Percentiles rank a stretch among this genome's conserved stretches.
These are phyloP conservation scores for Spodoptera litura DNA, from an alignment of 1,140 invertebrate genomes.

Conservation along the genomic window DNA sequence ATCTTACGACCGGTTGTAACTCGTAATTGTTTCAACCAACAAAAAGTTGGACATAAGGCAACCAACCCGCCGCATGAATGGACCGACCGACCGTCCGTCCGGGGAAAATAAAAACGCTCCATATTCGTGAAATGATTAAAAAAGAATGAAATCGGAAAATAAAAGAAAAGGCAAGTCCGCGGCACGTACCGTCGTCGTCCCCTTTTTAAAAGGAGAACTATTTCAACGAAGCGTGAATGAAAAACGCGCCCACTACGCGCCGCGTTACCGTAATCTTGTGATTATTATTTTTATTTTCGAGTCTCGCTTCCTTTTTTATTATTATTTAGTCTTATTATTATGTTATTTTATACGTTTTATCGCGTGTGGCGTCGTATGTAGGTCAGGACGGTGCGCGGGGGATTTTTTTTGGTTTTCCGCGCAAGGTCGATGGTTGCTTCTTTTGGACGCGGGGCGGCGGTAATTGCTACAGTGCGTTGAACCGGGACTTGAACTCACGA, in stretches of 20 bases:
- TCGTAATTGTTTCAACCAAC: conserved; percentile 78
- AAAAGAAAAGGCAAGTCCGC: conserved; percentile 74
- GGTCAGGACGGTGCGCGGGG: conserved; percentile 71
- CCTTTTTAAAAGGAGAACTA: conserved; percentile 83
- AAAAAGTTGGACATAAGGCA: conserved; percentile 56
- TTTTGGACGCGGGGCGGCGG: conserved; percentile 54
- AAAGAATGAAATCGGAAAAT: conserved; percentile 71
- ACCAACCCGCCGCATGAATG: conserved; percentile 70
- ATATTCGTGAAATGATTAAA: conserved; percentile 85
- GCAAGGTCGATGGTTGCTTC: conserved; percentile 73
- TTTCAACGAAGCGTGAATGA: conserved; percentile 82
- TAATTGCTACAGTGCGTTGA: conserved; percentile 51
- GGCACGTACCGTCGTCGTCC: conserved; percentile 77
- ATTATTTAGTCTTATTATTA: conserved; percentile 81
- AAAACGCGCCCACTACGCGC: conserved; percentile 73
- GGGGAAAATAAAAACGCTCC: conserved; percentile 83
- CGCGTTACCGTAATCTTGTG: conserved; percentile 80
- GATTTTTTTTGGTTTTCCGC: conserved; percentile 76
- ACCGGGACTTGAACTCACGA: conserved; percentile 45
- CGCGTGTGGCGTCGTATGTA: conserved; percentile 78
- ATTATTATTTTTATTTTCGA: conserved; percentile 83
- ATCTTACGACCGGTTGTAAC: conserved; percentile 61
- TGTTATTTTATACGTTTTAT: conserved; percentile 73
- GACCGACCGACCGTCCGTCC: conserved; percentile 58
- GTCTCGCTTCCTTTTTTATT: conserved; percentile 70